A percentile compares a stretch with the other conserved stretches of the same genome.
These are phyloP conservation scores for Rhodeus uyekii DNA, from an alignment of 2,797 vertebrate genomes.

Conservation along the genomic window DNA sequence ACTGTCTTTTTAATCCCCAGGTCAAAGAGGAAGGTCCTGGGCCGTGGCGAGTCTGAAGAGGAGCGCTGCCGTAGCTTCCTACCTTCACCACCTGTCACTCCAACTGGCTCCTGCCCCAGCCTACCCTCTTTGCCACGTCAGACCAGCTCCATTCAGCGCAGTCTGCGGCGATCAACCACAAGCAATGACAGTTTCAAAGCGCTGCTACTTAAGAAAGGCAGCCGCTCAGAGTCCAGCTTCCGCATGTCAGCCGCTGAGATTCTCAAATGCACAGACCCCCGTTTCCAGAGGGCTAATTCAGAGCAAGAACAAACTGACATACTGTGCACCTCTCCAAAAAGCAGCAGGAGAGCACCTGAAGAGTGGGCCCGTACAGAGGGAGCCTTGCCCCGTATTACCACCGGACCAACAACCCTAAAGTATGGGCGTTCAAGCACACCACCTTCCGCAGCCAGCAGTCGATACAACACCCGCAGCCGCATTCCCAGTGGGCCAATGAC, in stretches of 20 bases:
- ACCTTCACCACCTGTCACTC: conserved; percentile 78
- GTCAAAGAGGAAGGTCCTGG: conserved; percentile 95
- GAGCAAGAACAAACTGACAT: conserved; percentile 54
- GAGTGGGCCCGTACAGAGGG: conserved; percentile 84
- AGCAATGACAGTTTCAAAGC: conserved; percentile 94
- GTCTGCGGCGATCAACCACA: conserved; percentile 78
- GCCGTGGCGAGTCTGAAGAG: conserved; percentile 84
- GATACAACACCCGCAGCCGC: conserved; percentile 83
- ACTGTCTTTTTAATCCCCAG: conserved; percentile 66
- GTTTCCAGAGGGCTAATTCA: conserved; percentile 69
- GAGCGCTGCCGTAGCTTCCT: conserved; percentile 64
- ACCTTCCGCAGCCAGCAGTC: conserved; percentile 87
- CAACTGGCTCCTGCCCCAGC: conserved; percentile 69
- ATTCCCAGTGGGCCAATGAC: conserved; percentile 89
- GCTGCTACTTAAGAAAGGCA: conserved; percentile 89
- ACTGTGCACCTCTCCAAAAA: conserved; percentile 55
- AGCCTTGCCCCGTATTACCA: conserved; percentile 77
- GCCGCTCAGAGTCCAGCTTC: conserved; percentile 78
- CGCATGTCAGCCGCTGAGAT: conserved; percentile 90
- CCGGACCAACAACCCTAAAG: conserved; percentile 67
- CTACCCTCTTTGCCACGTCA: conserved; percentile 74
- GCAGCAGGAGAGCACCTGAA: conserved; percentile 74
- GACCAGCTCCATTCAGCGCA: conserved; percentile 80
- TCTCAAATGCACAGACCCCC: conserved; percentile 76
- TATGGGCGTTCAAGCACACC: conserved; percentile 84